Base-by-base conservation (phyloP, 2,797 vertebrate genomes). In the Clamator glandarius region DNA sequence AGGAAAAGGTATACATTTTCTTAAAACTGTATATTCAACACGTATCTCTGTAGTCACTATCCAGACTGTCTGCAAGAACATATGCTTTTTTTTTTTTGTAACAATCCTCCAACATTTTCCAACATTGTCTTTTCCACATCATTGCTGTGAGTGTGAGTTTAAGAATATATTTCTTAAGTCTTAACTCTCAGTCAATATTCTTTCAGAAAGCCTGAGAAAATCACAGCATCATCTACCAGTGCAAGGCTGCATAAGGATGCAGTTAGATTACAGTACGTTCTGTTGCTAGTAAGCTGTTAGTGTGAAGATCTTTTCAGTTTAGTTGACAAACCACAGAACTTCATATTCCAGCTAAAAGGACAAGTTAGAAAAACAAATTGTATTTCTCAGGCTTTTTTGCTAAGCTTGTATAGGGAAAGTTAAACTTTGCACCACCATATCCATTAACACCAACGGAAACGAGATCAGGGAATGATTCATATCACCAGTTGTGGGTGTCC, bases 1-100 rank as follows among this genome's bases (percentile, higher is more conserved):
- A 77, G 82, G 92, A 96, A 89, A 94, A 77, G 13, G 24, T 51
- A 58, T 62, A 42, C 18, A 19, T 3, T 82, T 94, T 87, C 74
- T 58, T 59, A 44, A 92, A 92, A 84, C 5, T 76, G 19, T 90
- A 20, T 79, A 62, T 84, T 90, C 92, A 76, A 33, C 9, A 51
- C 50, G 2, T 58, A 48, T 76, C 57, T 80, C 50, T 66, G 23
- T 18, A 69, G 63, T 51, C 15, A 8, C 13, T 79, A 52, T 24
- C 36, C 36, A 75, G 62, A n/a, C 25, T 24, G 66, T 28, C 36
- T 66, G 57, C 48, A 79, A 57, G n/a, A 83, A 55, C 20, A 21
- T 51, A 69, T 16, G 41, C 10, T 82, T 64, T 29, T 1, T 74
- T 86, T 74, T 18, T 18, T 74, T 86, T 29, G 13, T 69, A 54